phyloP scores from a whole-genome alignment of 2,797 vertebrate genomes.

The Sylvia borin region DNA sequence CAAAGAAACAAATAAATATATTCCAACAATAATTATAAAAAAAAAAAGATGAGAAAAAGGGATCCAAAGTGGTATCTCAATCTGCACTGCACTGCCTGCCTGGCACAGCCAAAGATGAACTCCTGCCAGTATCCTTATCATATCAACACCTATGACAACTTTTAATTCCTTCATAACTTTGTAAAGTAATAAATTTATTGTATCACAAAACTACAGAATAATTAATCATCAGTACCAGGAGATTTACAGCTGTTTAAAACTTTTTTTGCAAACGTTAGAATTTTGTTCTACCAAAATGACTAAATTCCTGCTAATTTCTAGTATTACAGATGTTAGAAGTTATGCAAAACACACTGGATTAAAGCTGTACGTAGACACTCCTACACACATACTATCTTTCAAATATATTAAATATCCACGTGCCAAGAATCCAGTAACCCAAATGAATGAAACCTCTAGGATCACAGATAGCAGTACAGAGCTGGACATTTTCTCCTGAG shows the following conservation, averaged over 20 bases:
- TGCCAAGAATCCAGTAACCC: background rate
- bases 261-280: background rate
- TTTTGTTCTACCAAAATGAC: background rate
- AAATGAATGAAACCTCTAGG: background rate
- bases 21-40: accelerated
- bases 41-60: background rate
- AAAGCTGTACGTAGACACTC: background rate
- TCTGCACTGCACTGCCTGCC: background rate
- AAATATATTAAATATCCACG: background rate
- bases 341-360: background rate
- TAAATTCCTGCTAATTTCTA: background rate
- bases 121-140: background rate
- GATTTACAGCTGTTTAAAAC: background rate
- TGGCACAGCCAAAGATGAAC: background rate
- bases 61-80: background rate
- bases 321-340: background rate
- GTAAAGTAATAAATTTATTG: background rate
- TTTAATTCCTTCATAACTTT: background rate
- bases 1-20: background rate
- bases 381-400: background rate
- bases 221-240: background rate
- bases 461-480: background rate
- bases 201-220: background rate
- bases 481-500: background rate
- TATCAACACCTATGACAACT: accelerated